Base-by-base conservation (phyloP, 2,888 invertebrate species). In the Spisula subtruncata region DNA sequence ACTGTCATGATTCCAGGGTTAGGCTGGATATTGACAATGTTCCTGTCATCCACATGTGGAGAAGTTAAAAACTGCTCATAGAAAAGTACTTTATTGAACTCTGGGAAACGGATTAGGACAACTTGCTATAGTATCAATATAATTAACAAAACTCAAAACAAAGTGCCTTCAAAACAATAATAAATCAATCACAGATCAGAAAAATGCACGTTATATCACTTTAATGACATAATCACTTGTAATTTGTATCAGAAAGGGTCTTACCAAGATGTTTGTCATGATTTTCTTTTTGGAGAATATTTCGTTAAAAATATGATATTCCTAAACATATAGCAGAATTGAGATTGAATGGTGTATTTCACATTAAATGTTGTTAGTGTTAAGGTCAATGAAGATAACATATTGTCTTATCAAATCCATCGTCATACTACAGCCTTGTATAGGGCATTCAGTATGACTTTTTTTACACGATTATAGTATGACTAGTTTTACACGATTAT, bases 371-470 rank as follows among this genome's bases (percentile, higher is more conserved):
- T 51, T 51, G 14, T 16, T 16, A 10, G 25, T 66, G 25, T 66
- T 25, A 10, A 16, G 60, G 60, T 66, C 60, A 66, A 60, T 66
- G 5, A 10, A 66, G 60, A 66, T 66, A 66, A 25, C 51, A n/a
- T 12, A 66, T 66, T 66, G 25, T 66, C 60, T 66, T 66, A 66
- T 66, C 60, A 66, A n/a, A 66, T 25, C 2, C n/a, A 66, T 66
- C 8, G 25, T 25, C 6, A 66, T n/a, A 56, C 6, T 41, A 25
- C 60, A 4, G 60, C 25, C 60, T n/a, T 66, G 60, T n/a, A 66
- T n/a, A 66, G 60, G 60, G 51, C 51, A 16, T 51, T 10, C 5
- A 41, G 41, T 41, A 41, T 41, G 51, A 51, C 51, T 51, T 51
- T 1, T 12, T 16, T 12, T 51, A 60, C 60, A 60, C n/a, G 60